Evolutionary conservation across 2,113 vertebrate species (phyloP), one percentile per base, ranked within the genome.

Genomic region (human): DNA sequence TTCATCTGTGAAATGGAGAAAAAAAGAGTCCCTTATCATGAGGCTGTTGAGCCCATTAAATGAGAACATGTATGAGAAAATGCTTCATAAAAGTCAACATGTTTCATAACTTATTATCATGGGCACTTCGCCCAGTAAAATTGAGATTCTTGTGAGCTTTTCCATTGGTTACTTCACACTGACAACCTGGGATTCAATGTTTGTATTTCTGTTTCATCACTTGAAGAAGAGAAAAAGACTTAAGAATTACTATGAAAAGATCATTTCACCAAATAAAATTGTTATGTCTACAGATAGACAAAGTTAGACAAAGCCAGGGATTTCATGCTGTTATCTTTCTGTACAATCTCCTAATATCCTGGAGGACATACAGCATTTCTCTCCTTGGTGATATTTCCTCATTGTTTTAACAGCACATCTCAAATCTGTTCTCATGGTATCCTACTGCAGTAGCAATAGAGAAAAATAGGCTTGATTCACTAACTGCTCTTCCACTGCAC

Each of bases 271-370:
- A 93, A 93, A 79, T 43, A 85, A 82, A 17, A 27, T 57, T 96
- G 38, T 92, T 91, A 78, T 90, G 83, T 93, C 83, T 96, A 35
- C 20, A 16, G 32, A 76, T 18, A 76, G 70, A 76, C 32, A 92
- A 82, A 84, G 84, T 80, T 84, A 85, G 85, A 90, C 79, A 92
- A 96, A 94, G 45, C 48, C 85, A 72, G 18, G 16, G 32, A 87
- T 87, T 95, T 94, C 16, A 70, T 25, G 6, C 27, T 78, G n/a
- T 73, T 95, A 76, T 83, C 94, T 85, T 94, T 64, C 66, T 10
- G 32, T 22, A 93, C n/a, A 75, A 84, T 96, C 83, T 93, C 59
- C 57, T 90, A 81, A 78, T 12, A 86, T 70, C 90, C 66, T 70
- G 16, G 89, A 87, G 48, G 25, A 82, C 32, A 55, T 18, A 84